A percentile compares a stretch with the other conserved stretches of the same genome.
Conservation (phyloP, 2,797 vertebrate genomes). For the Cryptoprocta ferox region DNA sequence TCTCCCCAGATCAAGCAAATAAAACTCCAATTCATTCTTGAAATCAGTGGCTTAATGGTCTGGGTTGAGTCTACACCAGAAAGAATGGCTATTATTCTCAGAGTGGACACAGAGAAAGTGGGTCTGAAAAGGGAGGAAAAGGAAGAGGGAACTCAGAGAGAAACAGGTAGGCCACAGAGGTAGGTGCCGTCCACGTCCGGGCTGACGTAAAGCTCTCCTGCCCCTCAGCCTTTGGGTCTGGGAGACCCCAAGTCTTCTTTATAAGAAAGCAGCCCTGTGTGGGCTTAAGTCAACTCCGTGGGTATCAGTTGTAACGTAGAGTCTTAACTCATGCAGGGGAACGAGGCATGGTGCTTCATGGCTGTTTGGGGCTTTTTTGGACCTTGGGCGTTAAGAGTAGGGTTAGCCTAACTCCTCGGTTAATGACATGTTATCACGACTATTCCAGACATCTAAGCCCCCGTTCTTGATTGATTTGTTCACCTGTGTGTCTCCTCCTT, state of each 20-base stretch:
- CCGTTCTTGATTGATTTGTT: not conserved
- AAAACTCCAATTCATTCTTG: not conserved
- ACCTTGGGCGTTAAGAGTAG: no score
- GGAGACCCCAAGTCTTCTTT: not conserved
- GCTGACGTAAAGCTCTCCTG: no score
- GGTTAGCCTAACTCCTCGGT: not conserved
- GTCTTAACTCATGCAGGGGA: not conserved
- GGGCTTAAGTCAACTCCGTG: not conserved
- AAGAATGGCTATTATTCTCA: not conserved
- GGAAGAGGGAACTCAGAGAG: not conserved
- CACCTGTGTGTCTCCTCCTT: no score
- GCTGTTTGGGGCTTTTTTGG: no score
- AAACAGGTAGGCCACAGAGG: not conserved
- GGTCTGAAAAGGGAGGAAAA: not conserved
- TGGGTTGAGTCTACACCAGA: not conserved
- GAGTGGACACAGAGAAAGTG: not conserved
- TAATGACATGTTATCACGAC: not conserved
- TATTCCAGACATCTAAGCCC: not conserved
- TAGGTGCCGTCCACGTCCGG: rapidly evolving
- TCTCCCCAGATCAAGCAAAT: not conserved
- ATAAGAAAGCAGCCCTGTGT: not conserved
- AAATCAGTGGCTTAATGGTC: not conserved
- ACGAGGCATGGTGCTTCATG: not conserved
- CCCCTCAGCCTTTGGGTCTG: not conserved
- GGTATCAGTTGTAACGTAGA: not conserved